Evolutionary conservation across 2,888 invertebrate genomes (phyloP).

Genomic region (Tricholauxania praeusta): DNA sequence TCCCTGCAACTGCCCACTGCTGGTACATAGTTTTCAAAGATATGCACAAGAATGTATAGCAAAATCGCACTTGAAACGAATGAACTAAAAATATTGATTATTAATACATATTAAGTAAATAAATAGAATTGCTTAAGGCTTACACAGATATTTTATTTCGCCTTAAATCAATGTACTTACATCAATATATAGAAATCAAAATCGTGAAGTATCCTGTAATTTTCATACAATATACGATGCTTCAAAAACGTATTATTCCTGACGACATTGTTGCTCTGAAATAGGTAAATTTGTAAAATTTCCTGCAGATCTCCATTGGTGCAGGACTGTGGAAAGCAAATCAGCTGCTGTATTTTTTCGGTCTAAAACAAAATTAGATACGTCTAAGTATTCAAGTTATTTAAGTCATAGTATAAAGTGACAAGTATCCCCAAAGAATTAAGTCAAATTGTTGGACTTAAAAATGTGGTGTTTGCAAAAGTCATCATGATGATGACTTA

Average conservation of each 20-base stretch:
- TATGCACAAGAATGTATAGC: slow-evolving; percentile 4
- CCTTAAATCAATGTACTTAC: slow-evolving; percentile 46
- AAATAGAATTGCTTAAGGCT: not conserved
- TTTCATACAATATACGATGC: slow-evolving; percentile 52
- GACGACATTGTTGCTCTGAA: slow-evolving; percentile 54
- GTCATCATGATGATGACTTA: too few relatives aligned
- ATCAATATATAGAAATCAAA: slow-evolving; percentile 55
- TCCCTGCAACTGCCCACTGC: not conserved
- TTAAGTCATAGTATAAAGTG: too few relatives aligned
- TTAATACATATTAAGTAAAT: not conserved
- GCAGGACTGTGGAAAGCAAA: slow-evolving; percentile 59
- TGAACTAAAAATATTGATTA: not conserved
- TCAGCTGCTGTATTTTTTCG: slow-evolving; percentile 55
- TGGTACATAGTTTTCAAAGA: slow-evolving; percentile 18
- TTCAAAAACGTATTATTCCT: slow-evolving; percentile 53
- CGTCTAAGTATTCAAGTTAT: too few relatives aligned
- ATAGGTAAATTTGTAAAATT: slow-evolving; percentile 53
- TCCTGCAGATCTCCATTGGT: slow-evolving; percentile 52
- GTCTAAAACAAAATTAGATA: slow-evolving; percentile 39
- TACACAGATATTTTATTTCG: too few relatives aligned
- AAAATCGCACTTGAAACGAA: slow-evolving; percentile 5
- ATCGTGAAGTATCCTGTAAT: slow-evolving; percentile 55
- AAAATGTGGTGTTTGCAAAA: too few relatives aligned
- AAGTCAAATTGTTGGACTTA: too few relatives aligned
- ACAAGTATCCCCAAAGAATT: too few relatives aligned